Evolutionary conservation across 2,888 invertebrate genomes (phyloP).

Genomic region (Carterocephalus palaemon): DNA sequence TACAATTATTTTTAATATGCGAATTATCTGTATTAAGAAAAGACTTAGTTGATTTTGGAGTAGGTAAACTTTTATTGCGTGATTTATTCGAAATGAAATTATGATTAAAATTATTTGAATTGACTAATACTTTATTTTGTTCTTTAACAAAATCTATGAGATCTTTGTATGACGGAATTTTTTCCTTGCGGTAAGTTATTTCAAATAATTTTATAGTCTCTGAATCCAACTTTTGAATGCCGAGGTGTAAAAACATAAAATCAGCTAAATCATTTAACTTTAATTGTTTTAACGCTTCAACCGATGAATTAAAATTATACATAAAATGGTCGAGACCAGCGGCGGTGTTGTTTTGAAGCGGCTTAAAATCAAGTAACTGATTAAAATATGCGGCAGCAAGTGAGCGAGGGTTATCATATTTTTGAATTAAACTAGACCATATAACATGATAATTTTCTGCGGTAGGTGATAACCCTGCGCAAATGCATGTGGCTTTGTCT

Average conservation of each 20-base stretch:
- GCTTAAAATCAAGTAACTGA: slow-evolving; percentile 8
- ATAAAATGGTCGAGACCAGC: slow-evolving; percentile 3
- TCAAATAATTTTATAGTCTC: slow-evolving; percentile 14
- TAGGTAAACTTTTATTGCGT: too few relatives aligned
- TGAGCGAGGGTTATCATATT: slow-evolving; percentile 7
- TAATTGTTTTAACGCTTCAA: slow-evolving; percentile 9
- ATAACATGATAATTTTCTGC: slow-evolving; percentile 7
- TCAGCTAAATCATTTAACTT: slow-evolving; percentile 12
- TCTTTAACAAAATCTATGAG: not conserved
- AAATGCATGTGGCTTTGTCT: slow-evolving; percentile 1
- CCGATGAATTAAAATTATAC: slow-evolving; percentile 7
- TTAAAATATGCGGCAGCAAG: slow-evolving; percentile 4
- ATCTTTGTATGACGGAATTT: slow-evolving; percentile 4
- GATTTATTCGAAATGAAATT: too few relatives aligned
- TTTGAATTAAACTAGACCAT: not conserved
- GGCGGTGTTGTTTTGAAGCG: slow-evolving; percentile 1
- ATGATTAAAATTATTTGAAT: too few relatives aligned
- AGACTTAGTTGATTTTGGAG: too few relatives aligned
- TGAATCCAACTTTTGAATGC: slow-evolving; percentile 9
- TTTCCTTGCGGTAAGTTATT: slow-evolving; percentile 6
- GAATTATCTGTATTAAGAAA: too few relatives aligned
- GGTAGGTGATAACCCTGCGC: not conserved
- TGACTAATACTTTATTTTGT: slow-evolving; percentile 3
- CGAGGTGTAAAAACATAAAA: slow-evolving; percentile 14
- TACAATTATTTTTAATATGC: too few relatives aligned